Base-by-base conservation (phyloP, 2,113 vertebrate species). In the Cottus gobio region DNA sequence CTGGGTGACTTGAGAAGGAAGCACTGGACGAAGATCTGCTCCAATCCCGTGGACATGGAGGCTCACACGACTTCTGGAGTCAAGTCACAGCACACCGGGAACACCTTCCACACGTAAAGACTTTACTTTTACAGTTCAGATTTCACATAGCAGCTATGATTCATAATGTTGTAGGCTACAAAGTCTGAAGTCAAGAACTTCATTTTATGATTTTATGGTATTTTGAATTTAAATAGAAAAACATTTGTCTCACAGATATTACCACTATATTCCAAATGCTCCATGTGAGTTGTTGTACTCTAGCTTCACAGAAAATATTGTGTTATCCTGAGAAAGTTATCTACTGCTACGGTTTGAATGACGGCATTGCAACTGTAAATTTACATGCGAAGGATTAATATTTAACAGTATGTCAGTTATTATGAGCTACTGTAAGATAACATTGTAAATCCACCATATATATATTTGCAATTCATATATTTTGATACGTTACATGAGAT, bases 31-130 rank as follows among this genome's bases (percentile, higher is more conserved):
- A 30, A 44, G 34, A 77, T 89, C 73, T 90, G 86, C 24, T 18
- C 84, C 1, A 1, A 60, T 5, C 87, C 86, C 0, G 57, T 86
- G 13, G 72, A 68, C 79, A 81, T 91, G 79, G 86, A 90, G 77
- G 84, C 83, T 18, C 82, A 79, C 68, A 91, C 82, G 0, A 22
- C 84, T 18, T 67, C 87, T 18, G 88, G 87, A 1, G 31, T 90
- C 54, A 73, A 81, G 28, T 72, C 70, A 0, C 39, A 82, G 31
- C 26, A 82, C 70, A 85, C 74, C 12, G 34, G 39, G 28, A 87
- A 88, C 75, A 37, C 30, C 52, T 91, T 90, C 75, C 75, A 65
- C 84, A 86, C 8, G 90, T 91, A 88, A 60, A 39, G 16, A 24
- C 44, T 24, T 24, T 0, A 62, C 39, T 10, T 10, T 62, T 2